Conservation (phyloP, 2,113 vertebrate genomes). For the Bubalus kerabau region DNA sequence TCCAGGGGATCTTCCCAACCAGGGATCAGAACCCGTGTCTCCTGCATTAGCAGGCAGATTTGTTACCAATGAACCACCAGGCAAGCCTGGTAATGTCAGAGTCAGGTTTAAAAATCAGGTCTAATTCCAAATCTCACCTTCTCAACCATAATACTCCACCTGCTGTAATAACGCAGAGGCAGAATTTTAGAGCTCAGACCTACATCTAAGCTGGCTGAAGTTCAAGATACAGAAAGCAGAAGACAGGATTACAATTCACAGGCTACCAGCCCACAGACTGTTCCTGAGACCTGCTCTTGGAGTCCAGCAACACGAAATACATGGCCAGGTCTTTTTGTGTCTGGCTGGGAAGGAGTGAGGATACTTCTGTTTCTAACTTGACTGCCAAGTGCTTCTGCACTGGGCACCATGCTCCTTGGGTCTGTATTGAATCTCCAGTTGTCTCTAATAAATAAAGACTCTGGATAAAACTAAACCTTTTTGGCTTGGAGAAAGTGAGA, state of each 20-base stretch:
- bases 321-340: background rate
- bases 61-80: background rate
- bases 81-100: background rate
- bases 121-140: background rate
- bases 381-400: background rate
- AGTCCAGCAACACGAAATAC: background rate
- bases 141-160: background rate
- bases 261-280: background rate
- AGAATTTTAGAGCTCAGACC: background rate
- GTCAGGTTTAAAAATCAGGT: background rate
- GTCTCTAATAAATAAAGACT: background rate
- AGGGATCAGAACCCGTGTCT: background rate
- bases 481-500: background rate
- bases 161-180: background rate
- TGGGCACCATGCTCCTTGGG: background rate
- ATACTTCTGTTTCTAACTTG: background rate
- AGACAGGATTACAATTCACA: background rate
- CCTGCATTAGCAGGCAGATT: background rate
- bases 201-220: background rate
- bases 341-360: background rate
- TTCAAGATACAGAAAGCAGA: background rate
- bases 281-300: background rate
- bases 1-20: background rate
- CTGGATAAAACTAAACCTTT: background rate
- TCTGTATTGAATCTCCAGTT: background rate